phyloP scores from a whole-genome alignment of 1,140 invertebrate species.

The Drosophila burlai region DNA sequence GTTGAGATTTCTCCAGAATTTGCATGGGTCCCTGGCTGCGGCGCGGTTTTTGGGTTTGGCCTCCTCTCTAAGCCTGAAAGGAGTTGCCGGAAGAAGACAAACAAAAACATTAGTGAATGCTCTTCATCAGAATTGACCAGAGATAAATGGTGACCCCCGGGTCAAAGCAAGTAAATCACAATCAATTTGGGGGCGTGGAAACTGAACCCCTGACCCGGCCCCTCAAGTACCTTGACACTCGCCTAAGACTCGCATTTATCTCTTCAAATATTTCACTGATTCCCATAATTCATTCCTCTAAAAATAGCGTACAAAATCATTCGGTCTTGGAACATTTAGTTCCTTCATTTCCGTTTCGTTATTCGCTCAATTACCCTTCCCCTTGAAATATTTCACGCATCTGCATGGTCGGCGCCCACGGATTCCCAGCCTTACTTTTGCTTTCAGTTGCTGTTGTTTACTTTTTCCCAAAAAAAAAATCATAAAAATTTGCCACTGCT shows the following conservation, averaged over 20 bases:
- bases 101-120: slow-evolving; percentile 43
- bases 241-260: slow-evolving; percentile 12
- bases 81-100: slow-evolving; percentile 10
- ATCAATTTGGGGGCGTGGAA: slow-evolving; percentile 32
- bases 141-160: slow-evolving; percentile 57
- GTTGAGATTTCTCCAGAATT: slow-evolving; percentile 55
- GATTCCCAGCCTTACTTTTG: slow-evolving; percentile 20
- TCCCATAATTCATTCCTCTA: slow-evolving; percentile 4
- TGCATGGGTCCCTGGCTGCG: slow-evolving; percentile 52
- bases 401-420: slow-evolving; percentile 28
- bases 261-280: neutral
- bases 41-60: slow-evolving; percentile 48
- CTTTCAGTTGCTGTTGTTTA: slow-evolving; percentile 15
- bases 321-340: slow-evolving; percentile 44
- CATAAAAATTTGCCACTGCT: slow-evolving; percentile 28
- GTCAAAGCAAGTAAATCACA: slow-evolving; percentile 35
- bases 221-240: slow-evolving; percentile 53
- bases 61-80: slow-evolving; percentile 61
- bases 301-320: slow-evolving; percentile 33
- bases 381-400: slow-evolving; percentile 38
- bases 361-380: slow-evolving; percentile 36
- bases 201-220: slow-evolving; percentile 21
- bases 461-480: slow-evolving; percentile 13
- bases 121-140: slow-evolving; percentile 43
- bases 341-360: slow-evolving; percentile 52